Evolutionary conservation across 2,113 vertebrate species (phyloP).

Genomic region (Rhegmatorhina hoffmannsi): DNA sequence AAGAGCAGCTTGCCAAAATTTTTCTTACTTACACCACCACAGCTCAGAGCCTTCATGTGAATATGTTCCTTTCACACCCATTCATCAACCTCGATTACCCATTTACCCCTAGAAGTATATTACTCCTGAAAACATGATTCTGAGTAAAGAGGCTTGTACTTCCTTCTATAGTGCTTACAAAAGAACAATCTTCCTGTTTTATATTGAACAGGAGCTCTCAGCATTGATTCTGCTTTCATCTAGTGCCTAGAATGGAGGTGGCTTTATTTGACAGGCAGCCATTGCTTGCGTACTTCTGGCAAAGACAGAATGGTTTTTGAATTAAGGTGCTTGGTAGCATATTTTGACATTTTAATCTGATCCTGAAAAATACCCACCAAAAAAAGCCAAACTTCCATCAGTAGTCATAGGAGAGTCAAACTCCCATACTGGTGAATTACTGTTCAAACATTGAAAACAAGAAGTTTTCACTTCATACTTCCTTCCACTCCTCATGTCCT

Average conservation of each 20-base stretch:
- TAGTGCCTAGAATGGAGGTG: not conserved
- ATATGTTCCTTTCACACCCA: not conserved
- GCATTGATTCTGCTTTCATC: not conserved
- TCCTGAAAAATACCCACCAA: not conserved
- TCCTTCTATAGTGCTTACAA: not conserved
- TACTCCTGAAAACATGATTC: not conserved
- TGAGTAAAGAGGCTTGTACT: not conserved
- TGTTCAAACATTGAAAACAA: rapidly evolving
- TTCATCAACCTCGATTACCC: not conserved
- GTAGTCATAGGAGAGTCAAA: not conserved
- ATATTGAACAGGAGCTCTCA: not conserved
- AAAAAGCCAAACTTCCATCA: not conserved
- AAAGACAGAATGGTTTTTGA: not conserved
- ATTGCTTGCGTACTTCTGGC: not conserved
- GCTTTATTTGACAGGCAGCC: not conserved
- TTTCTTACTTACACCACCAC: not conserved
- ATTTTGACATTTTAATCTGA: not conserved
- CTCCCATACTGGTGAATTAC: not conserved
- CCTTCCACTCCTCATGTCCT: not conserved
- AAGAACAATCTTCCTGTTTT: not conserved
- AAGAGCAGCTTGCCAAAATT: not conserved
- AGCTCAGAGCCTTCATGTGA: not conserved
- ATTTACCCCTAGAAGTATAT: not conserved
- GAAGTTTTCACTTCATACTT: not conserved
- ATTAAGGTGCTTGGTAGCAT: not conserved